phyloP scores from a whole-genome alignment of 2,113 vertebrate species.

The Rhinopithecus roxellana region DNA sequence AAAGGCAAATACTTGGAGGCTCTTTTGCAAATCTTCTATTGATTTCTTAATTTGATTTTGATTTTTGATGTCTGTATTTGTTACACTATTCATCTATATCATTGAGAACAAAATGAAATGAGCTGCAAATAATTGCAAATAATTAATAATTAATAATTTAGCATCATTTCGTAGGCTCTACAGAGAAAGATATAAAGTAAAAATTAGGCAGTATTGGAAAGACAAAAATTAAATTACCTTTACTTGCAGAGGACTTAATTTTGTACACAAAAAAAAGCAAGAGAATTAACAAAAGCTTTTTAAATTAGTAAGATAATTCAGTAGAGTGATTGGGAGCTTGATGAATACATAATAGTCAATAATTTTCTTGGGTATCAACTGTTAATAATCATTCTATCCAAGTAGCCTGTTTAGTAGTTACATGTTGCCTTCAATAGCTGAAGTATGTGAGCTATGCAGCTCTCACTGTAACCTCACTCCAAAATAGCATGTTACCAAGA shows the following conservation, averaged over 20 bases:
- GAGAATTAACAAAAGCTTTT: background rate
- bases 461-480: background rate
- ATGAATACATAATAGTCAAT: background rate
- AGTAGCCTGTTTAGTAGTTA: background rate
- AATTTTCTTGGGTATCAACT: background rate
- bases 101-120: constrained; percentile 6
- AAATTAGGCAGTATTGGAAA: background rate
- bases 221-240: background rate
- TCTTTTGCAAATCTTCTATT: background rate
- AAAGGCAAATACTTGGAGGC: background rate
- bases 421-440: background rate
- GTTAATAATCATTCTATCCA: background rate
- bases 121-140: background rate
- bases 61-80: background rate
- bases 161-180: background rate
- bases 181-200: background rate
- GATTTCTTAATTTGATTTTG: background rate
- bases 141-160: background rate
- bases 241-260: background rate
- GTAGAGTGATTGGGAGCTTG: background rate
- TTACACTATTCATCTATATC: background rate
- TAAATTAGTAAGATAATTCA: constrained; percentile 35
- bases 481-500: background rate
- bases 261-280: background rate
- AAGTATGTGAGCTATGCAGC: background rate